A percentile compares a stretch with the other conserved stretches of the same genome.
phyloP scores from a whole-genome alignment of 2,797 vertebrate genomes.

The Corythornis leucogaster region DNA sequence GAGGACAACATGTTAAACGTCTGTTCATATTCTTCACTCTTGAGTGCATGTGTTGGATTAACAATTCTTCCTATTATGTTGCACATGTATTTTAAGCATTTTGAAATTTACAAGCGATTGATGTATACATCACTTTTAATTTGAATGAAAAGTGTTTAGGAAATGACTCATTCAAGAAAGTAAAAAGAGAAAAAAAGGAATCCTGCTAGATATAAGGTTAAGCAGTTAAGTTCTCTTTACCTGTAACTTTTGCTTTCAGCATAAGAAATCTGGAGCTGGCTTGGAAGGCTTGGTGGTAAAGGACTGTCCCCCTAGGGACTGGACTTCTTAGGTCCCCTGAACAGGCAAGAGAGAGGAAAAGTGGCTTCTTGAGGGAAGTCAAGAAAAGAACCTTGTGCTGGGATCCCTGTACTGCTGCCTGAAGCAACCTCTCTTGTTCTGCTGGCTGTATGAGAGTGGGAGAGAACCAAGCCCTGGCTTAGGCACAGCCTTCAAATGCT shows the following conservation, averaged over 20 bases:
- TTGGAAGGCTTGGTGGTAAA: neutral
- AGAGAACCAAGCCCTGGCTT: accelerated
- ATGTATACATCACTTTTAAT: neutral
- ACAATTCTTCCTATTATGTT: neutral
- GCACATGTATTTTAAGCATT: neutral
- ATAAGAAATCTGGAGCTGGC: neutral
- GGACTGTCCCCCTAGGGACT: accelerated
- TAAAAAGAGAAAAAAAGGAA: neutral
- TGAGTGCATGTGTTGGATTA: neutral
- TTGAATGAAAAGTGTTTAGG: neutral
- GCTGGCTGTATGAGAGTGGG: neutral
- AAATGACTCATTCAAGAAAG: neutral
- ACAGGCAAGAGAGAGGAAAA: neutral
- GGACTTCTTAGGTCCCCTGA: neutral
- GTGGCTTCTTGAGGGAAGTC: neutral
- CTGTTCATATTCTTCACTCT: neutral
- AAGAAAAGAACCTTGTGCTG: neutral
- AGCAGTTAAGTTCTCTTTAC: neutral
- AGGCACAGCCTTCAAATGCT: neutral
- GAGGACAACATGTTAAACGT: neutral
- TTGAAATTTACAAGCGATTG: neutral
- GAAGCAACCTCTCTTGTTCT: neutral
- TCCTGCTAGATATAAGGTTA: neutral
- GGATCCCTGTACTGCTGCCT: neutral
- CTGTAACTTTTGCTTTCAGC: neutral